Base-by-base conservation (phyloP, 2,113 vertebrate species). In the Cyanoliseus patagonus region DNA sequence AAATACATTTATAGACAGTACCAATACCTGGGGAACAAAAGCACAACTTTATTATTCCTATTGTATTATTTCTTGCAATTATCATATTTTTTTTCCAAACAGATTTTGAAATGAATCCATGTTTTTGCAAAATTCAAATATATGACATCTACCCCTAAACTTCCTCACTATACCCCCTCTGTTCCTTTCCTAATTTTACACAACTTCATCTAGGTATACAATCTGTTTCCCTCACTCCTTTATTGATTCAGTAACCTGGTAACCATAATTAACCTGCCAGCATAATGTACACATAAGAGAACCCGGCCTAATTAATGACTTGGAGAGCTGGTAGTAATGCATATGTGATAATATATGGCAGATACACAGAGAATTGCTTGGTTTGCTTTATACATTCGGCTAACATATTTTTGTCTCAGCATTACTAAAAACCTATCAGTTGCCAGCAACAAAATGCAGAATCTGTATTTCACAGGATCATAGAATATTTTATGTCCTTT, bases 261-360 rank as follows among this genome's bases (percentile, higher is more conserved):
- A 94, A 94, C 75, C 79, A 75, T 94, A 96, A 96, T 94, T 95
- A 96, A 95, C 73, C 79, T 90, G 79, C 83, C 95, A 90, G 83
- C 47, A 83, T 88, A 93, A 94, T 72, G 73, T 84, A 93, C 37
- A 12, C 73, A 22, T 72, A 95, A 67, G 47, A 96, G 86, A 95
- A 84, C 10, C 30, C 76, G 49, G 42, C 61, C 80, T 93, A 96
- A 96, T 90, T 75, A 96, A 93, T 84, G 80, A 88, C 80, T 57
- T 64, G 84, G 46, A 92, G 41, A 4, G 1, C 42, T 52, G 66
- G 33, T 46, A 59, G 44, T 46, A 85, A 88, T 83, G n/a, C 17
- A 14, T 74, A 74, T 14, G 24, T 57, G 63, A 93, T 74, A 79
- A 85, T 62, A 74, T 66, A 88, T 6, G 5, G 52, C 14, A 82